Conservation (phyloP, 2,888 invertebrate species). For the Slavum lentiscoides region DNA sequence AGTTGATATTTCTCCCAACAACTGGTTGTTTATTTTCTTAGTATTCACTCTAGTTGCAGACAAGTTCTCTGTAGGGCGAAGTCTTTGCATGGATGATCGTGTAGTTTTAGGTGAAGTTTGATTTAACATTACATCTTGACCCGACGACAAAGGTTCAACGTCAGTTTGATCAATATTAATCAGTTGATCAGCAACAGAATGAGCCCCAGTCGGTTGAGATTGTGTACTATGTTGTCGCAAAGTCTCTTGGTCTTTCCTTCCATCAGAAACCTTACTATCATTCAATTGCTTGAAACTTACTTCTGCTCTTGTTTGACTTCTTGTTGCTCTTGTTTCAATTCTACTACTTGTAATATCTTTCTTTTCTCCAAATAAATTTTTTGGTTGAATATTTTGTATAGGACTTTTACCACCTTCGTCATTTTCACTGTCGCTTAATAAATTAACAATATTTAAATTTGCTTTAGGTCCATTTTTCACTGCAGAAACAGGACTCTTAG, state of each 20-base stretch:
- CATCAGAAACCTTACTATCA: conserved; percentile 4
- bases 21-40: conserved; percentile 23
- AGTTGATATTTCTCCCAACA: conserved; percentile 8
- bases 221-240: conserved; percentile 10
- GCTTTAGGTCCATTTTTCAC: conserved; percentile 23
- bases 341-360: not conserved
- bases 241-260: conserved; percentile 13
- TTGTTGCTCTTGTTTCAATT: conserved; percentile 39
- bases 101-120: not conserved
- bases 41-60: conserved; percentile 1
- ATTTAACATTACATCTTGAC: conserved; percentile 18
- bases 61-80: not conserved
- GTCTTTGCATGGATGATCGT: not conserved
- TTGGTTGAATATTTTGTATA: not conserved
- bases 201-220: conserved; percentile 3
- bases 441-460: conserved; percentile 16
- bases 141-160: conserved; percentile 25
- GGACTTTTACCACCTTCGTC: not conserved
- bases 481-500: conserved; percentile 7
- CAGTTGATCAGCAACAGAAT: conserved; percentile 3
- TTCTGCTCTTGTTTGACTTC: conserved; percentile 49
- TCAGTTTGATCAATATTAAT: conserved; percentile 34
- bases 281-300: conserved; percentile 2
- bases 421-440: conserved; percentile 38
- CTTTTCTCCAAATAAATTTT: conserved; percentile 24